Base-by-base conservation (phyloP, 2,113 vertebrate species). In the Gyps fulvus region DNA sequence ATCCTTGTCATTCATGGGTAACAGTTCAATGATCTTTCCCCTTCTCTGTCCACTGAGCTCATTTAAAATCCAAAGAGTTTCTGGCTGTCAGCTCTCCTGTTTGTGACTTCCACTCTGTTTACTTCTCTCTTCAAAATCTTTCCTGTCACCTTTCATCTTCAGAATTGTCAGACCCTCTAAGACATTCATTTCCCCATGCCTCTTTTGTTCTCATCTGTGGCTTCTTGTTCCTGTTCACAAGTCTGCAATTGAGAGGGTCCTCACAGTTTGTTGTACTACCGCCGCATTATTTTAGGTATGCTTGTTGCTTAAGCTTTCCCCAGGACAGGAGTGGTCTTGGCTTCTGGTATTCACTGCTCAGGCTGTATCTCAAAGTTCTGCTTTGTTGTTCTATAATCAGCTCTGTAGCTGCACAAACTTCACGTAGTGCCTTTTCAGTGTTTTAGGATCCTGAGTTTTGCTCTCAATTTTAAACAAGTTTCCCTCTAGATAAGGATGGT, bases 21-120 rank as follows among this genome's bases (percentile, higher is more conserved):
- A 96, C 96, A 97, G 97, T 98, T 98, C 98, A 98, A 67, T 88
- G 97, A 97, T 97, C 98, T 98, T 97, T 97, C 93, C 87, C 98
- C 97, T 97, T 95, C 92, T 97, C 95, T 95, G 97, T 94, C 95
- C 96, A 95, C 95, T 93, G 96, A 98, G 89, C 97, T 97, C 94
- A 95, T 97, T 97, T 97, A 98, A 95, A 98, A 95, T 95, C 96
- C 92, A 95, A 97, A 95, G 88, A 91, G 89, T 98, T 97, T 96
- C 95, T 97, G 90, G 65, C 95, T 97, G 98, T 97, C 98, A 97
- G 87, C 70, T 97, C 91, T 96, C 67, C 93, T 97, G 79, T 97
- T 97, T 82, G 65, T 97, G 93, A 96, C 96, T 96, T 96, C 80
- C 91, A 61, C 34, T 82, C 91, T 96, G 88, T 97, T 97, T 96